These are phyloP conservation scores for Teleopsis dalmanni DNA, from an alignment of 1,140 invertebrate species.

Conservation along the genomic window DNA sequence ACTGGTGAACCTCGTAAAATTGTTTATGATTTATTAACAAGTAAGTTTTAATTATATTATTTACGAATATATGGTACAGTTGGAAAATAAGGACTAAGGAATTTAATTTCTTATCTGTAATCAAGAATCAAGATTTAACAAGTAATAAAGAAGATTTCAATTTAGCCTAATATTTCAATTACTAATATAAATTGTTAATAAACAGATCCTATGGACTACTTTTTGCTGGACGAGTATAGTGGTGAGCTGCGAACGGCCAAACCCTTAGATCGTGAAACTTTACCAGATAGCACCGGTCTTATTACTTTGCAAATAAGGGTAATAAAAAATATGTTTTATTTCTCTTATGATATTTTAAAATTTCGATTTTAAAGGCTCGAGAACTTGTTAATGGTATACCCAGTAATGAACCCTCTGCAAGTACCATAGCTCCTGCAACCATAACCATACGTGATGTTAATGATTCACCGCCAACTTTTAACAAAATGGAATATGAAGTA, in stretches of 20 bases:
- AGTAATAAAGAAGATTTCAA: too few species aligned
- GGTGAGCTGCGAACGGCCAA: conserved; percentile 77
- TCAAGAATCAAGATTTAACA: too few species aligned
- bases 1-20: conserved; percentile 69
- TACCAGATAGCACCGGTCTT: conserved; percentile 69
- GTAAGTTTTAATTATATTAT: too few species aligned
- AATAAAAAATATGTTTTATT: too few species aligned
- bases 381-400: conserved; percentile 67
- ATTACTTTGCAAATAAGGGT: conserved; percentile 63
- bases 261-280: conserved; percentile 73
- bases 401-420: conserved; percentile 57
- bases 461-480: conserved; percentile 82
- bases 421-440: conserved; percentile 61
- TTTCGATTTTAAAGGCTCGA: conserved; percentile 50
- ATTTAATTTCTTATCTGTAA: too few species aligned
- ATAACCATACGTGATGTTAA: conserved; percentile 88
- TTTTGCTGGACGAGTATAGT: conserved; percentile 65
- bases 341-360: background rate
- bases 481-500: conserved; percentile 70
- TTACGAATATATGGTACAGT: too few species aligned
- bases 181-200: too few species aligned
- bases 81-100: too few species aligned
- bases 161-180: too few species aligned
- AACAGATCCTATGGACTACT: conserved; percentile 84
- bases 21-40: conserved; percentile 69